Conservation (phyloP, 1,140 invertebrate species). For the Schlechtendalia chinensis region DNA sequence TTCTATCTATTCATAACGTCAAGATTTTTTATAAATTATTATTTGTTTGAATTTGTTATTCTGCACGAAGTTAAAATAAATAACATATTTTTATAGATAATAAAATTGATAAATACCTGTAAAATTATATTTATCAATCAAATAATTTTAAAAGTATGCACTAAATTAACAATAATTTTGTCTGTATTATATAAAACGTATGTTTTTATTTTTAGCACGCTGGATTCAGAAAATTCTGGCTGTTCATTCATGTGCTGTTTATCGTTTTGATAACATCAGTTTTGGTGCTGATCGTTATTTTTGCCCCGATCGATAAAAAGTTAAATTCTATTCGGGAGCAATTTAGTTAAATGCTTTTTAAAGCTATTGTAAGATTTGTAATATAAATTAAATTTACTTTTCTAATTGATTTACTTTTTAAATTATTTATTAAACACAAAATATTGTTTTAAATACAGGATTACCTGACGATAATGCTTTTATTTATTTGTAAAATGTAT, state of each 20-base stretch:
- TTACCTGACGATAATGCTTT: not conserved
- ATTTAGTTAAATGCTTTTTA: slow-evolving; percentile 48
- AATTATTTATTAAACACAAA: slow-evolving; percentile 47
- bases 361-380: slow-evolving; percentile 24
- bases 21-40: too few species aligned
- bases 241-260: slow-evolving; percentile 71
- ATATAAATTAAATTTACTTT: slow-evolving; percentile 36
- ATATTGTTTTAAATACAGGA: slow-evolving; percentile 14
- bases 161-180: too few species aligned
- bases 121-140: too few species aligned
- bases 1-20: too few species aligned
- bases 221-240: slow-evolving; percentile 69
- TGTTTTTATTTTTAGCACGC: slow-evolving; percentile 65
- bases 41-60: too few species aligned
- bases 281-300: slow-evolving; percentile 69
- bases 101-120: too few species aligned
- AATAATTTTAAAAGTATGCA: too few species aligned
- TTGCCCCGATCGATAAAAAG: slow-evolving; percentile 67
- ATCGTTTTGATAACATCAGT: slow-evolving; percentile 65
- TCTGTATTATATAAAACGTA: too few species aligned
- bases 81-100: too few species aligned
- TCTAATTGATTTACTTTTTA: slow-evolving; percentile 37
- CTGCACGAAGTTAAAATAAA: too few species aligned
- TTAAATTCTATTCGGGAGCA: slow-evolving; percentile 55
- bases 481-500: too few species aligned